Evolutionary conservation across 2,888 invertebrate genomes (phyloP), one percentile per base, ranked within the genome.

Genomic region (Pantelozetes paolii): DNA sequence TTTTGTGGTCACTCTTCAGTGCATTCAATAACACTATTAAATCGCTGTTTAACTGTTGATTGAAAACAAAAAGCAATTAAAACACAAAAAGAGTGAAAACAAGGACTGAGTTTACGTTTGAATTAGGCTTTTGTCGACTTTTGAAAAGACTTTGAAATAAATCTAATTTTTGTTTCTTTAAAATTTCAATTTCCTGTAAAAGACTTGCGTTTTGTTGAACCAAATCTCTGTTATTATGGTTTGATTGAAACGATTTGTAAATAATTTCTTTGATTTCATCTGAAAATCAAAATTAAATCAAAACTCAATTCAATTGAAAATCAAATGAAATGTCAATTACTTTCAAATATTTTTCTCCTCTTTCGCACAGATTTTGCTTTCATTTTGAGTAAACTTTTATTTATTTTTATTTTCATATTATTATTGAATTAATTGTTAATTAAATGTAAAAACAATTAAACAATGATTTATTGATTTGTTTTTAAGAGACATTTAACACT

Each of bases 161-260:
- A 23, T 54, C 23, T 23, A 54, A 54, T n/a, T 54, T 54, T 54
- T 54, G 23, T 54, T n/a, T 54, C 54, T 26, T 54, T 54, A 54
- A 54, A n/a, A 23, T 3, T 13, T 54, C 54, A 13, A 20, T 54
- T 54, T 54, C 54, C 2, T 20, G 8, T 23, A 54, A 26, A 54
- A 54, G 54, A 23, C 20, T 6, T 3, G 23, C 26, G 23, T 54
- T 54, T 20, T 54, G n/a, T 20, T 54, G 23, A 2, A 54, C 54
- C 54, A 54, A 26, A 23, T 54, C 54, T 54, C 23, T 54, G 54
- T 54, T 54, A 20, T 54, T 54, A 54, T 54, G 9, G 5, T 23
- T 54, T 6, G 8, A 20, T 3, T 23, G 5, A 18, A 6, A 6
- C 11, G 20, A 20, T 2, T 26, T 54, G 54, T 5, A 3, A 26